Base-by-base conservation (phyloP, 2,888 invertebrate genomes). In the Scaptodrosophila latifasciaeformis region DNA sequence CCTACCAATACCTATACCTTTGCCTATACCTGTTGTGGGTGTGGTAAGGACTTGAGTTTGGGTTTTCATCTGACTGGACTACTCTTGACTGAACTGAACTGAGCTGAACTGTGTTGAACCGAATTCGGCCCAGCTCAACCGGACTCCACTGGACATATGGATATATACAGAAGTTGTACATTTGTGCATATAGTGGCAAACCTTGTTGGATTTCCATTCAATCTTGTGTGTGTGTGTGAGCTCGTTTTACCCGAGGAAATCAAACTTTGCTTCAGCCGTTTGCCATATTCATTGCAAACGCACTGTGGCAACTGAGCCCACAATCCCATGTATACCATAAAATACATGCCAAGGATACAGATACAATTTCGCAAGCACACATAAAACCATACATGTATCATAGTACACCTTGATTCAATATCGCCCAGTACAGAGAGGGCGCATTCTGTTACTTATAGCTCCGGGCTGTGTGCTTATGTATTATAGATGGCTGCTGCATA, bases 161-260 rank as follows among this genome's bases (percentile, higher is more conserved):
- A 43, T 45, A 18, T 55, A 27, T 34, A 48, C 21, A 18, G 35
- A 31, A 31, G 27, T 56, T 59, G 37, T 37, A 17, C 17, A 24
- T 43, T 18, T 30, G 49, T 49, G 49, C 44, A 31, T 57, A 55
- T 27, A 58, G 47, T 43, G 53, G 65, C 47, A 61, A 47, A 51
- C 60, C 55, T 61, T 54, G 63, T 66, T 51, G 72, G 66, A 63
- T 67, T 61, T 54, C 48, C 42, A 27, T 70, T 78, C 62, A 81
- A 67, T 77, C 67, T 70, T 72, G 59, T 62, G 64, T 62, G 67
- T 65, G n/a, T n/a, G 75, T 61, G 65, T 61, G 3, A n/a, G 6
- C 59, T 60, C 62, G 62, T 54, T 67, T 65, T 47, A 80, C 81
- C 83, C 70, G 72, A 77, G 81, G 78, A 80, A 75, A 80, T 69